Evolutionary conservation across 2,797 vertebrate species (phyloP).

Genomic region (Luscinia luscinia): DNA sequence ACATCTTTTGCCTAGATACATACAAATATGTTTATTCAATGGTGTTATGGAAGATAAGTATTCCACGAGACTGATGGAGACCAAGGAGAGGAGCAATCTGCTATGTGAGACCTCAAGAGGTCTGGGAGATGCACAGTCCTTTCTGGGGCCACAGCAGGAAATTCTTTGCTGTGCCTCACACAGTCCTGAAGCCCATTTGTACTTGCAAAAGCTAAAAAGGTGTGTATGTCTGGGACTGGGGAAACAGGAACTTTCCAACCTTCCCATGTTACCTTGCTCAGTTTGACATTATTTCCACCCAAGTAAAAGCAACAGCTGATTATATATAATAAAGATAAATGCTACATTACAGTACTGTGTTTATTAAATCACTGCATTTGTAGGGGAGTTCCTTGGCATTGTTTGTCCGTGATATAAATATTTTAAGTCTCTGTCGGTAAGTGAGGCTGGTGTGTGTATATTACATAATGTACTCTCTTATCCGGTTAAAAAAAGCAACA

Average conservation of each 20-base stretch:
- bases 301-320: slow-evolving; percentile 65
- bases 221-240: slow-evolving; percentile 2
- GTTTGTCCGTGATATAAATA: slow-evolving; percentile 79
- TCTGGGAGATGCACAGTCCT: neutral
- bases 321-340: slow-evolving; percentile 73
- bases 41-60: neutral
- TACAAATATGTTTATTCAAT: neutral
- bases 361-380: slow-evolving; percentile 73
- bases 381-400: slow-evolving; percentile 75
- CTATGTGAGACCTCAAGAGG: neutral
- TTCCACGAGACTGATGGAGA: neutral
- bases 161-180: neutral
- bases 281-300: slow-evolving; percentile 34
- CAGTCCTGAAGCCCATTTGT: neutral
- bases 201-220: neutral
- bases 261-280: slow-evolving; percentile 43
- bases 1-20: neutral
- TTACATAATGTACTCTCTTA: slow-evolving; percentile 69
- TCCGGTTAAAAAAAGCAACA: slow-evolving; percentile 74
- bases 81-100: neutral
- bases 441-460: slow-evolving; percentile 77
- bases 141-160: neutral
- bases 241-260: slow-evolving; percentile 41
- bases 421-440: slow-evolving; percentile 77
- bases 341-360: slow-evolving; percentile 71